Evolutionary conservation across 2,888 invertebrate genomes (phyloP).

Genomic region (Encarsia formosa): DNA sequence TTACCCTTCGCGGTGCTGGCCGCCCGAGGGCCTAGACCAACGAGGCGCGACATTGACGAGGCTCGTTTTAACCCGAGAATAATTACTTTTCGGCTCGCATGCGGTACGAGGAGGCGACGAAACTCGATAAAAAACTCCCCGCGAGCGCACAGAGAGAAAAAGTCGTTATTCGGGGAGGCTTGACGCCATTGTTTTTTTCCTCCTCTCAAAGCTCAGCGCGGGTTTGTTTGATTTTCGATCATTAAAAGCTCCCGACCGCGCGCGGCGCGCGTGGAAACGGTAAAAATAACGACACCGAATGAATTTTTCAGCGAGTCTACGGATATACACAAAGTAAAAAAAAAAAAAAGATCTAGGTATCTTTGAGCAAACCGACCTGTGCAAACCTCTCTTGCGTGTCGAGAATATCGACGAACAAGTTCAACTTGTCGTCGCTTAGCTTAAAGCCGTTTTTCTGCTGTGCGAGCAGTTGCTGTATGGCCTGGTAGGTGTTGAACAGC

Average conservation of each 20-base stretch:
- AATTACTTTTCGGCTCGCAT: conserved; percentile 20
- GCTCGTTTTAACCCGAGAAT: conserved; percentile 21
- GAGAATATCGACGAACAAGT: conserved; percentile 76
- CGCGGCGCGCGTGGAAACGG: too few relatives aligned
- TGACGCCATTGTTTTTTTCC: too few relatives aligned
- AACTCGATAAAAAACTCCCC: not conserved
- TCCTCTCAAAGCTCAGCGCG: too few relatives aligned
- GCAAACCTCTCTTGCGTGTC: conserved; percentile 78
- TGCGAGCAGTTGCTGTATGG: conserved; percentile 64
- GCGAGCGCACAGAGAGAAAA: too few relatives aligned
- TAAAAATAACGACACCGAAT: too few relatives aligned
- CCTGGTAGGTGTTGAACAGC: conserved; percentile 59
- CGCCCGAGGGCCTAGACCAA: conserved; percentile 9
- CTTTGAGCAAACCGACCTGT: conserved; percentile 66
- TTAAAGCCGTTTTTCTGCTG: conserved; percentile 72
- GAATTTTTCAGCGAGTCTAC: too few relatives aligned
- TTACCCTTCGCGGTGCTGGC: too few relatives aligned
- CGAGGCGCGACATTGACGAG: conserved; percentile 20
- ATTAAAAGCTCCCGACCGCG: too few relatives aligned
- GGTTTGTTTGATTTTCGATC: too few relatives aligned
- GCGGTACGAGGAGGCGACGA: not conserved
- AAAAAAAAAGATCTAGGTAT: too few relatives aligned
- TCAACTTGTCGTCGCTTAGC: conserved; percentile 73
- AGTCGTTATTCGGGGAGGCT: too few relatives aligned
- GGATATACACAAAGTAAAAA: too few relatives aligned